A percentile compares a stretch with the other conserved stretches of the same genome.
Conservation (phyloP, 2,113 vertebrate genomes). For the Hassar affinis region DNA sequence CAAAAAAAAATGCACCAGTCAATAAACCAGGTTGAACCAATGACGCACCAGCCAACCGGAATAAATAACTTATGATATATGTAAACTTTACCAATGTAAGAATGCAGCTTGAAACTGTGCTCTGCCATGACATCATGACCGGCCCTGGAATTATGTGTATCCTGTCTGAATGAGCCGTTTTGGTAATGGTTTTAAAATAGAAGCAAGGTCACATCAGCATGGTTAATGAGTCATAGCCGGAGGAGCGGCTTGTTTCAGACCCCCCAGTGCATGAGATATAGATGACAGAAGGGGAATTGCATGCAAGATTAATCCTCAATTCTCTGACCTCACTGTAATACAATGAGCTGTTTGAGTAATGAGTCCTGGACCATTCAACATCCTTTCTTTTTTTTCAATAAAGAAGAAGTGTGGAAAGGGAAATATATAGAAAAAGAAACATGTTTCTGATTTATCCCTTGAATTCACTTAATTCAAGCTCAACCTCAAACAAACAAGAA, state of each 20-base stretch:
- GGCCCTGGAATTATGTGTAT: background rate
- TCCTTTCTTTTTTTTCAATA: background rate
- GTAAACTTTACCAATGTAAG: too few species aligned
- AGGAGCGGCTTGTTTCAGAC: background rate
- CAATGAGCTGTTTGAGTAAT: constrained; percentile 24
- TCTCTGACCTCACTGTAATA: constrained; percentile 33
- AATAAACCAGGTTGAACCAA: background rate
- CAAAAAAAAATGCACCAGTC: background rate
- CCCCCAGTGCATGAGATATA: background rate
- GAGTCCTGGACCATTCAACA: background rate
- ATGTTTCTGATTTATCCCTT: background rate
- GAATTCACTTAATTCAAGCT: background rate
- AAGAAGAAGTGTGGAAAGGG: background rate
- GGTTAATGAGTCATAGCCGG: constrained; percentile 32
- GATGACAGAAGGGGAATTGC: background rate
- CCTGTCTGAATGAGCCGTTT: constrained; percentile 15
- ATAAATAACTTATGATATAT: background rate
- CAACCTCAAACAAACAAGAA: background rate
- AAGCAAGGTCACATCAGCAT: constrained; percentile 34
- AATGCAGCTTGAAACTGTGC: background rate
- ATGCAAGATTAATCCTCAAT: constrained; percentile 38
- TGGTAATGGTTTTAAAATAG: constrained; percentile 36
- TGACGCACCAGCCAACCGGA: background rate
- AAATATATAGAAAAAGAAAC: background rate
- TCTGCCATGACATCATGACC: constrained; percentile 20